A percentile compares a stretch with the other conserved stretches of the same genome.
phyloP scores from a whole-genome alignment of 2,888 invertebrate species.

The Magallana nippona region DNA sequence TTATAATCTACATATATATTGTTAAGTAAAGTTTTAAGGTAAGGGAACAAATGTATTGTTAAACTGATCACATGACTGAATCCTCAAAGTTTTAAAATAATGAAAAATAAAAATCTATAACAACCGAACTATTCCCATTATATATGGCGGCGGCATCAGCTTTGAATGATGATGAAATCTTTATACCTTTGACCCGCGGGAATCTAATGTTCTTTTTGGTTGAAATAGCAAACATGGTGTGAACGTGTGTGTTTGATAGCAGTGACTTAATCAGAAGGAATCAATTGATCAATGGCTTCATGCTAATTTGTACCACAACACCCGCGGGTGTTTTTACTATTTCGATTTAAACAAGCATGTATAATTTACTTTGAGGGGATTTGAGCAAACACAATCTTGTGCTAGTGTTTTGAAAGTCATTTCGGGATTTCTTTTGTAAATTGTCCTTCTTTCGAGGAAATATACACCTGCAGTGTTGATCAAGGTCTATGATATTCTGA shows the following conservation, averaged over 20 bases:
- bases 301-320: constrained; percentile 20
- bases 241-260: constrained; percentile 10
- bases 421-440: no score
- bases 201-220: neutral
- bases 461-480: no score
- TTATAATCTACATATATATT: no score
- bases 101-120: neutral
- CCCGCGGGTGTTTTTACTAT: neutral
- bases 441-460: no score
- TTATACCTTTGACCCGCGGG: constrained; percentile 1
- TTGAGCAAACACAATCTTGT: no score
- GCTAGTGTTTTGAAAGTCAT: no score
- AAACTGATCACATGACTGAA: no score
- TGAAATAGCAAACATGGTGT: constrained; percentile 12
- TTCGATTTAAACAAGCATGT: neutral
- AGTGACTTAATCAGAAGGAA: neutral
- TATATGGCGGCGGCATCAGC: neutral
- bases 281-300: constrained; percentile 13
- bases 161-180: neutral
- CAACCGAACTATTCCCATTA: neutral
- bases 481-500: no score
- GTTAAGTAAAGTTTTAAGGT: no score
- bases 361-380: neutral
- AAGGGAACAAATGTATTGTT: no score
- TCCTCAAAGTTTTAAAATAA: no score